phyloP scores from a whole-genome alignment of 2,888 invertebrate genomes.

The Neoitamus cyanurus region DNA sequence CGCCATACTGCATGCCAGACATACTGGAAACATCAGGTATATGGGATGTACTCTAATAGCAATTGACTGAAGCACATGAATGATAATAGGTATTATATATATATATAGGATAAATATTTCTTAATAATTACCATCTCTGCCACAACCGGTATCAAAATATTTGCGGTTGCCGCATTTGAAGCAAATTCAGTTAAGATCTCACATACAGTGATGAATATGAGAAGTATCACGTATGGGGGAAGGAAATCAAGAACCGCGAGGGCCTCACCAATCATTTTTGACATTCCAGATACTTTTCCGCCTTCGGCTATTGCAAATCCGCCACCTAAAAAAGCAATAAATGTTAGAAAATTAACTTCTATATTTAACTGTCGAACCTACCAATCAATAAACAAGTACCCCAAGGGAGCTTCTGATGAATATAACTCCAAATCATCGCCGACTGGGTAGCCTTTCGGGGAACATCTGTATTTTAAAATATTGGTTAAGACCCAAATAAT shows the following conservation, averaged over 20 bases:
- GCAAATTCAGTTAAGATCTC: slow-evolving; percentile 81
- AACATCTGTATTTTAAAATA: slow-evolving; percentile 38
- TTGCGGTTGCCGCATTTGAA: slow-evolving; percentile 88
- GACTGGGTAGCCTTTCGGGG: slow-evolving; percentile 71
- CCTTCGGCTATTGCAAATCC: slow-evolving; percentile 90
- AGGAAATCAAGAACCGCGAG: slow-evolving; percentile 72
- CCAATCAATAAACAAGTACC: slow-evolving; percentile 85
- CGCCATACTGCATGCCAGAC: slow-evolving; percentile 89
- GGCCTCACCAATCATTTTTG: slow-evolving; percentile 76
- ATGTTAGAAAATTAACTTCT: not conserved
- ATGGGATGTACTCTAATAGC: slow-evolving; percentile 83
- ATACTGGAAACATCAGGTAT: slow-evolving; percentile 89
- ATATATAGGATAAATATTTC: not conserved
- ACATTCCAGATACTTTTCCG: slow-evolving; percentile 80
- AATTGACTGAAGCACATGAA: slow-evolving; percentile 74
- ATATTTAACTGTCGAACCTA: slow-evolving; percentile 60
- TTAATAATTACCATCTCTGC: slow-evolving; percentile 71
- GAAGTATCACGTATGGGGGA: slow-evolving; percentile 73
- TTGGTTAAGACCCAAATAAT: not conserved
- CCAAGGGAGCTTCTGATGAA: slow-evolving; percentile 87
- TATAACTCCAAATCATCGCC: slow-evolving; percentile 81
- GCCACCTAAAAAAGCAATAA: slow-evolving; percentile 71
- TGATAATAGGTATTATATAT: not conserved
- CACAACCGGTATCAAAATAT: slow-evolving; percentile 82
- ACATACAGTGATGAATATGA: slow-evolving; percentile 76